Evolutionary conservation across 2,797 vertebrate genomes (phyloP), one percentile per base, ranked within the genome.

Genomic region (Cyprinella venusta): DNA sequence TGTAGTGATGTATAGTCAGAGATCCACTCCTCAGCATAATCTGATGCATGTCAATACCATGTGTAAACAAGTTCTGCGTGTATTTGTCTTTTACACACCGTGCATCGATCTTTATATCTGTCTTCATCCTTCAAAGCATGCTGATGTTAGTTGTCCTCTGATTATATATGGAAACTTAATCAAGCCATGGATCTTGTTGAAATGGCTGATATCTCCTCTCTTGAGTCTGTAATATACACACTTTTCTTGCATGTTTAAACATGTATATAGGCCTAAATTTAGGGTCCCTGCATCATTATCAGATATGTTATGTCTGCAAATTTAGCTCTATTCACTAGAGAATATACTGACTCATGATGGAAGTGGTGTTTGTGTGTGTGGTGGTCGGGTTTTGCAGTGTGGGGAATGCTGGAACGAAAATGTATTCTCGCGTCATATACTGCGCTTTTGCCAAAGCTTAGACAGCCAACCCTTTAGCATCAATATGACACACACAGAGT

Each of bases 131-230:
- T 64, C 36, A 26, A 63, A 52, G 45, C 21, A 81, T 63, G 42
- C 45, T 33, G 4, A 38, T 74, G 65, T 36, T 36, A 36, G 26
- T 38, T 74, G 30, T 26, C 48, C 2, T 81, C 30, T 16, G 12
- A 64, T 64, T 74, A 19, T 38, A 64, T 82, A 83, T 40, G 42
- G 83, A 65, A 81, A 77, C 83, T 83, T 83, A 88, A 88, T 88
- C 83, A 86, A 82, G 64, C 75, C 50, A 42, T 52, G 64, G 50
- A 15, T 40, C 82, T 70, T 64, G 74, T 74, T 74, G 80, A 79
- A 82, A 65, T 72, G 63, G 80, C 36, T 36, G 59, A 78, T 77
- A 74, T 78, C 67, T 52, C 24, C 24, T 63, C 40, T 83, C n/a
- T 63, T 42, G 24, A 10, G n/a, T 74, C 30, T 65, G 69, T 40